These are phyloP conservation scores for Tethea ocularis DNA, from an alignment of 2,888 invertebrate genomes.

Conservation along the genomic window DNA sequence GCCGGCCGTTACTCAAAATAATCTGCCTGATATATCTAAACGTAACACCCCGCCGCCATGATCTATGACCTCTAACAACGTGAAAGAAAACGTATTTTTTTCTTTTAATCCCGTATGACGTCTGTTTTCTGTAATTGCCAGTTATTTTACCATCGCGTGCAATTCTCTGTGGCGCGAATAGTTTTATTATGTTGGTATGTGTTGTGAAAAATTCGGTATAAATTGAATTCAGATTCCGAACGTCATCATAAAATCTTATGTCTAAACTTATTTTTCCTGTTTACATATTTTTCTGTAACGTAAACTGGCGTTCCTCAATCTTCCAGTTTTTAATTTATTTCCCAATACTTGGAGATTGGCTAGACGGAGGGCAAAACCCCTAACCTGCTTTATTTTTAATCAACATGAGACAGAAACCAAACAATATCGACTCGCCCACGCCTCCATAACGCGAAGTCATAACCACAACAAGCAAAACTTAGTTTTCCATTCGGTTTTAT, in stretches of 20 bases:
- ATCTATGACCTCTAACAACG: slow-evolving; percentile 66
- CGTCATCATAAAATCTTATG: background rate
- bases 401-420: slow-evolving; percentile 44
- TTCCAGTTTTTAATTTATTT: background rate
- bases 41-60: slow-evolving; percentile 52
- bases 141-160: slow-evolving; percentile 53
- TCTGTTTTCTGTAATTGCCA: slow-evolving; percentile 43
- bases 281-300: too few relatives aligned
- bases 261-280: too few relatives aligned
- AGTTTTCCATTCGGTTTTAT: slow-evolving; percentile 75
- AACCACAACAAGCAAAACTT: slow-evolving; percentile 64
- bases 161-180: slow-evolving; percentile 18
- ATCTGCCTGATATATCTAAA: slow-evolving; percentile 77
- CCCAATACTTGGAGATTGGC: background rate
- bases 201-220: slow-evolving; percentile 1
- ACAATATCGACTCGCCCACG: slow-evolving; percentile 22
- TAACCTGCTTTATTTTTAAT: slow-evolving; percentile 3
- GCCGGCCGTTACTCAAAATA: slow-evolving; percentile 77
- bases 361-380: background rate
- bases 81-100: slow-evolving; percentile 61
- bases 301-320: background rate
- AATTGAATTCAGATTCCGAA: slow-evolving; percentile 5
- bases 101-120: slow-evolving; percentile 66
- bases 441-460: slow-evolving; percentile 52
- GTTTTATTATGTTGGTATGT: slow-evolving; percentile 33